Evolutionary conservation across 2,888 invertebrate genomes (phyloP).

Genomic region (Isotomurus palustris): DNA sequence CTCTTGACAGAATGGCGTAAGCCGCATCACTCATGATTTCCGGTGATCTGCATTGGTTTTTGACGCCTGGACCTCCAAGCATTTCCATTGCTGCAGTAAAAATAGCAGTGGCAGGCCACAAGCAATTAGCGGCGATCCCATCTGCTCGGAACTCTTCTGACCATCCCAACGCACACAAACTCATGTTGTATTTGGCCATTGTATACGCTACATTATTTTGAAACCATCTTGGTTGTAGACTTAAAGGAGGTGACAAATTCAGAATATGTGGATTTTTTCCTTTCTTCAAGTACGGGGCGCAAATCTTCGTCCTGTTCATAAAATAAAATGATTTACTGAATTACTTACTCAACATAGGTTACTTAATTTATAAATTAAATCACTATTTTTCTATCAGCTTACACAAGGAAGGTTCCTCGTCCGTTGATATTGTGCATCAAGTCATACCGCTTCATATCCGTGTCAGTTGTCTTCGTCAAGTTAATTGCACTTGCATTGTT

Average conservation of each 20-base stretch:
- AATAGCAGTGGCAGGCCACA: conserved; percentile 93
- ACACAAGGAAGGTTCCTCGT: conserved; percentile 91
- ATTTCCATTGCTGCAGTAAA: conserved; percentile 90
- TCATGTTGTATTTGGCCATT: conserved; percentile 98
- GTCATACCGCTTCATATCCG: conserved; percentile 94
- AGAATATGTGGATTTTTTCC: conserved; percentile 88
- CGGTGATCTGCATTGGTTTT: conserved; percentile 66
- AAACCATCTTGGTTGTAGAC: conserved; percentile 86
- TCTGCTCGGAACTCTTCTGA: conserved; percentile 80
- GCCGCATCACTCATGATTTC: conserved; percentile 88
- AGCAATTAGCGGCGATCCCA: conserved; percentile 86
- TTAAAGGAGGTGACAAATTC: conserved; percentile 90
- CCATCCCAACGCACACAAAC: conserved; percentile 96
- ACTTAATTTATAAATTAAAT: not conserved
- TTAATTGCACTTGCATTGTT: conserved; percentile 97
- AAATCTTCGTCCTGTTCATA: conserved; percentile 73
- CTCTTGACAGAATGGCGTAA: conserved; percentile 71
- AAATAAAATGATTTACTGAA: conserved; percentile 20
- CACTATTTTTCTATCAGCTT: no score
- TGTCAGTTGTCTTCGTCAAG: conserved; percentile 71
- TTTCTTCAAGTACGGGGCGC: conserved; percentile 79
- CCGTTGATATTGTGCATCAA: conserved; percentile 93
- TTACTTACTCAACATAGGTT: not conserved
- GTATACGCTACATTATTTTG: conserved; percentile 86
- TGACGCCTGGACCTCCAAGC: conserved; percentile 58